Evolutionary conservation across 2,113 vertebrate species (phyloP).

Genomic region (Apteryx owenii): DNA sequence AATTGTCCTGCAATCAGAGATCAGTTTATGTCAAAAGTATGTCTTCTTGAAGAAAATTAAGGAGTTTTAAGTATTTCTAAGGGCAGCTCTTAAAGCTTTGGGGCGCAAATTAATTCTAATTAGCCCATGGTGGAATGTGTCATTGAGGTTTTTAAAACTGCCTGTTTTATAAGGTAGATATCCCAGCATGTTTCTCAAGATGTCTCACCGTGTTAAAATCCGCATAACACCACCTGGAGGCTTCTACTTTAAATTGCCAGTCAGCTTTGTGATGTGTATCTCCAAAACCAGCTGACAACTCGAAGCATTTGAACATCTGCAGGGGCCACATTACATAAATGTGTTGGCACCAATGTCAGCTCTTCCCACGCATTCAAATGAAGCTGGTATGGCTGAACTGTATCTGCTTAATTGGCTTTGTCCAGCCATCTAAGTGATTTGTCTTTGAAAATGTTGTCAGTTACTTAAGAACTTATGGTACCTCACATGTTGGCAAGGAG

Average conservation of each 20-base stretch:
- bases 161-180: constrained; percentile 22
- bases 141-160: constrained; percentile 24
- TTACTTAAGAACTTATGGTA: constrained; percentile 4
- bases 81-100: not conserved
- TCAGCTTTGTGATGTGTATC: constrained; percentile 46
- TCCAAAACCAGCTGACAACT: constrained; percentile 40
- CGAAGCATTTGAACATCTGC: constrained; percentile 43
- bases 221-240: constrained; percentile 29
- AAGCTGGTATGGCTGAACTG: not conserved
- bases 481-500: not conserved
- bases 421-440: constrained; percentile 25
- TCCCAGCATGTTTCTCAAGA: not conserved
- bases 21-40: not conserved
- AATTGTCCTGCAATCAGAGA: not conserved
- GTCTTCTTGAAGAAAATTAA: not conserved
- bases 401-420: constrained; percentile 45
- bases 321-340: constrained; percentile 49
- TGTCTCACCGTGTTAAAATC: not conserved
- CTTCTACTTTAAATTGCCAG: constrained; percentile 23
- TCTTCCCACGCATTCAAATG: constrained; percentile 32
- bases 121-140: constrained; percentile 15
- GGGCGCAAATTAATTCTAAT: constrained; percentile 29
- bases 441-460: constrained; percentile 22
- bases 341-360: not conserved
- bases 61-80: not conserved